Evolutionary conservation across 2,888 invertebrate genomes (phyloP).

Genomic region (Leptopilina syphax): DNA sequence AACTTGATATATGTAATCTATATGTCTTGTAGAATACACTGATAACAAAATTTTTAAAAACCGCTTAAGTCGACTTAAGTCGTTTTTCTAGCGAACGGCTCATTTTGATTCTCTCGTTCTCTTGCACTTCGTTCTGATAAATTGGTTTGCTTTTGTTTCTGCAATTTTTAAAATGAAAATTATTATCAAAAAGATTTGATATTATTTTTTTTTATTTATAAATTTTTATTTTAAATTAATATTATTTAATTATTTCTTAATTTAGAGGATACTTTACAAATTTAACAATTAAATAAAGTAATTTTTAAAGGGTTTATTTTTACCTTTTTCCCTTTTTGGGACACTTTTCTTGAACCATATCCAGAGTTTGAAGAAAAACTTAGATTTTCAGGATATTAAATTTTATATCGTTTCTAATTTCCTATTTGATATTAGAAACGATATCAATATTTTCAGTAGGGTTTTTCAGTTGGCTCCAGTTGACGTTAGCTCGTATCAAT

Average conservation of each 20-base stretch:
- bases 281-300: neutral
- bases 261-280: neutral
- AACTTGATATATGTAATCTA: too few relatives aligned
- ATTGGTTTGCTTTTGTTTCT: conserved; percentile 1
- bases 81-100: too few relatives aligned
- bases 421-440: too few relatives aligned
- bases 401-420: too few relatives aligned
- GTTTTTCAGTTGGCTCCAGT: too few relatives aligned
- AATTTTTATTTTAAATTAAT: neutral
- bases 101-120: neutral
- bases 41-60: too few relatives aligned
- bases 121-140: neutral
- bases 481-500: too few relatives aligned
- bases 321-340: neutral
- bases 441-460: too few relatives aligned
- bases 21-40: too few relatives aligned
- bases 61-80: too few relatives aligned
- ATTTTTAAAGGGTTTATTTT: neutral
- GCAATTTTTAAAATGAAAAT: neutral
- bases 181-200: neutral
- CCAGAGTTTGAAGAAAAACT: neutral
- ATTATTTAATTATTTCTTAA: conserved; percentile 1
- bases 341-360: neutral
- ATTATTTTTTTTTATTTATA: conserved; percentile 1
- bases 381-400: neutral